Evolutionary conservation across 1,140 invertebrate species (phyloP).

Genomic region (Mactra quadrangularis): DNA sequence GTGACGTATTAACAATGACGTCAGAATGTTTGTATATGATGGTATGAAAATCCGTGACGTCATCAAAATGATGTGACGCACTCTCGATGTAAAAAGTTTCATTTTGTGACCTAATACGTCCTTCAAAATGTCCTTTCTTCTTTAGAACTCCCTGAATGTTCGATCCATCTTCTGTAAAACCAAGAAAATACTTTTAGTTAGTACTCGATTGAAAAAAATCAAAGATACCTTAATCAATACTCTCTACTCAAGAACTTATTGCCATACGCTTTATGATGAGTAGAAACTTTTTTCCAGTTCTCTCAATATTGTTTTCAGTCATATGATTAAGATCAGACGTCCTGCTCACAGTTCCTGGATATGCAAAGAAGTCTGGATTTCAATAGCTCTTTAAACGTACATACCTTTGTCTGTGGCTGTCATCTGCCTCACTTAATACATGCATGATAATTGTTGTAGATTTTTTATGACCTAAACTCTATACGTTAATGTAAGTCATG

Average conservation of each 20-base stretch:
- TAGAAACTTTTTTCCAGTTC: background rate
- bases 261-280: background rate
- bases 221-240: too few relatives aligned
- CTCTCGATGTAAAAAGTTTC: conserved; percentile 94
- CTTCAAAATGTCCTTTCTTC: conserved; percentile 94
- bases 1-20: conserved; percentile 83
- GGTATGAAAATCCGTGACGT: conserved; percentile 87
- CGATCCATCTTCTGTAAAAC: conserved; percentile 92
- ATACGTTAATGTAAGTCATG: too few relatives aligned
- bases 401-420: too few relatives aligned
- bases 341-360: too few relatives aligned
- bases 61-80: conserved; percentile 87
- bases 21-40: conserved; percentile 93
- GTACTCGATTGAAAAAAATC: too few relatives aligned
- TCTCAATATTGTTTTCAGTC: too few relatives aligned
- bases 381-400: too few relatives aligned
- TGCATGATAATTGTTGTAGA: too few relatives aligned
- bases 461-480: conserved; percentile 16
- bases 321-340: too few relatives aligned
- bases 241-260: background rate
- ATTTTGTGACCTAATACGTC: conserved; percentile 91
- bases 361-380: too few relatives aligned
- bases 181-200: background rate
- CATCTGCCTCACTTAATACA: too few relatives aligned
- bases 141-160: conserved; percentile 93